Evolutionary conservation across 2,113 vertebrate genomes (phyloP), one percentile per base, ranked within the genome.

Genomic region (Actenoides hombroni): DNA sequence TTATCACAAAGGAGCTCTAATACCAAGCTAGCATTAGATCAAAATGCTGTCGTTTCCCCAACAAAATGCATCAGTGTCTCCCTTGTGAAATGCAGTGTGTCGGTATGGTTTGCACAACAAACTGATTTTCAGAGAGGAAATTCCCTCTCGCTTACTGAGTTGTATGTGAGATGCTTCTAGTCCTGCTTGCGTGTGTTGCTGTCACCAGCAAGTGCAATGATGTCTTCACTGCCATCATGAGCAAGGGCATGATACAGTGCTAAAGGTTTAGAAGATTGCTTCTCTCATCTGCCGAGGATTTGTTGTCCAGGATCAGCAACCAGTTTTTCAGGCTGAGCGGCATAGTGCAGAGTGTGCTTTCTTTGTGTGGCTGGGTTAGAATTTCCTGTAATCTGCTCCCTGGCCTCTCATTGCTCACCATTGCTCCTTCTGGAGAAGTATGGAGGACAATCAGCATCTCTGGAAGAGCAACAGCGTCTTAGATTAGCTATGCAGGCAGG

Each of bases 41-140:
- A 3, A 96, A 96, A 51, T 11, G 60, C 53, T 92, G 90, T 46
- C 20, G 6, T 87, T 91, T 78, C 79, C 82, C 40, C 64, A 67
- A 8, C 44, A 29, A 49, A 96, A 26, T 2, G 0, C 57, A 37
- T 51, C n/a, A 29, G 4, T 1, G 5, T 46, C 90, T 84, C 70
- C 26, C 63, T 75, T 35, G 8, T 42, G 68, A 86, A 81, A 68
- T 2, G 16, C 23, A 28, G 11, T 2, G 19, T 7, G 49, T 18
- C 61, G 4, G 0, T 39, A 37, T 60, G 42, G 60, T 94, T 57
- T 73, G 80, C 68, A 53, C 51, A 53, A 31, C 31, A 63, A 76
- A 9, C 13, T 24, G 18, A 0, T 48, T 86, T 79, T 53, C 3
- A 4, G 70, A 61, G 63, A 42, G 31, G 37, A 87, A 91, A 87